Conservation (phyloP, 2,888 invertebrate species). For the Xestobium rufovillosum region DNA sequence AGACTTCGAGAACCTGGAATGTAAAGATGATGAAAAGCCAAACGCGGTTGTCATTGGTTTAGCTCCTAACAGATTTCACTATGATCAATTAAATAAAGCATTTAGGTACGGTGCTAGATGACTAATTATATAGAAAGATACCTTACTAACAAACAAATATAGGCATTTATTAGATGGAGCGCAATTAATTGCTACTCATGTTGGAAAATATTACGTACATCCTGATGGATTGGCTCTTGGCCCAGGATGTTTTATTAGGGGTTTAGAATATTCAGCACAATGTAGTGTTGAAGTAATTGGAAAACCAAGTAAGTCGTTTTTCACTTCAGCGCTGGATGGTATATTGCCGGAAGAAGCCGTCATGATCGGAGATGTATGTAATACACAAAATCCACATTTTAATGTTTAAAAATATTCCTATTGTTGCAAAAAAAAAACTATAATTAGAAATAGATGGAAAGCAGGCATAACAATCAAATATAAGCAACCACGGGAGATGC, state of each 20-base stretch:
- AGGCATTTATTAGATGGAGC: slow-evolving; percentile 58
- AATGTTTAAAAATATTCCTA: no score
- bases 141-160: no score
- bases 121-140: slow-evolving; percentile 7
- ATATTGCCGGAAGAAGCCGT: slow-evolving; percentile 53
- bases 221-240: slow-evolving; percentile 67
- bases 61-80: slow-evolving; percentile 70
- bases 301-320: slow-evolving; percentile 67
- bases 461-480: no score
- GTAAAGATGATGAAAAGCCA: slow-evolving; percentile 40
- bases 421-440: no score
- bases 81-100: slow-evolving; percentile 63
- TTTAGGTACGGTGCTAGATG: slow-evolving; percentile 48
- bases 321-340: slow-evolving; percentile 45
- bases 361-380: slow-evolving; percentile 76
- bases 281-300: slow-evolving; percentile 61
- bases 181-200: slow-evolving; percentile 69
- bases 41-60: slow-evolving; percentile 74
- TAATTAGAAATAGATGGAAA: no score
- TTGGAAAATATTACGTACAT: slow-evolving; percentile 65
- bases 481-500: no score
- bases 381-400: no score
- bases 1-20: slow-evolving; percentile 59
- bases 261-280: slow-evolving; percentile 66
- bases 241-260: slow-evolving; percentile 76